Evolutionary conservation across 2,113 vertebrate species (phyloP).

Genomic region (Pangasianodon gigas): DNA sequence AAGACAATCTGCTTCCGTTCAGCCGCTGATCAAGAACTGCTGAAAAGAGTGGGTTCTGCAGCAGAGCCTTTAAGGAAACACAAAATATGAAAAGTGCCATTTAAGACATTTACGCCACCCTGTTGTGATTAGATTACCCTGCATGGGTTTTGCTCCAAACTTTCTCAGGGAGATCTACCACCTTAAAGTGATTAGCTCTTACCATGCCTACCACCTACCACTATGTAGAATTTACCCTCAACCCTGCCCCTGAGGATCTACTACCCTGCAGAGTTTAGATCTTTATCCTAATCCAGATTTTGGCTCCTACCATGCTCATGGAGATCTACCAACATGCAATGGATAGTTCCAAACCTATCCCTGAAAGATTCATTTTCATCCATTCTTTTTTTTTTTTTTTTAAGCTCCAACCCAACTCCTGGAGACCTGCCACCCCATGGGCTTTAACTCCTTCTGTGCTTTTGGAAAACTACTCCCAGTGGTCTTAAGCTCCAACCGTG

Average conservation of each 20-base stretch:
- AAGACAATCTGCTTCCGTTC: constrained; percentile 71
- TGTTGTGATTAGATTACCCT: background rate
- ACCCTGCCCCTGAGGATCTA: background rate
- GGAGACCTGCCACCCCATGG: background rate
- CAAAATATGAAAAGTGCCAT: background rate
- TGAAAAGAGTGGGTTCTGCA: constrained; percentile 75
- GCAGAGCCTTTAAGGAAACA: constrained; percentile 69
- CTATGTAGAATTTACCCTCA: background rate
- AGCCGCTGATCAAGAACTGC: constrained; percentile 71
- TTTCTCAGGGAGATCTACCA: background rate
- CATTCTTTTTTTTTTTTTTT: background rate
- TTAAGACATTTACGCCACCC: background rate
- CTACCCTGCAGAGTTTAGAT: background rate
- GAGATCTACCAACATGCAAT: background rate
- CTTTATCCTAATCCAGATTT: background rate
- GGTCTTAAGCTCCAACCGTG: background rate
- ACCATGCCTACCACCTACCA: background rate
- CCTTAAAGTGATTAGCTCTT: background rate
- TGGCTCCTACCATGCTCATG: background rate
- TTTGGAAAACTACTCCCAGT: background rate
- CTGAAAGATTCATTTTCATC: background rate
- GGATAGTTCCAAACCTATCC: background rate
- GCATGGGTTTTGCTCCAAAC: background rate
- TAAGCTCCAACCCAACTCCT: background rate
- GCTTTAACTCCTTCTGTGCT: background rate